Base-by-base conservation (phyloP, 1,140 invertebrate species). In the Lasioglossum albipes region DNA sequence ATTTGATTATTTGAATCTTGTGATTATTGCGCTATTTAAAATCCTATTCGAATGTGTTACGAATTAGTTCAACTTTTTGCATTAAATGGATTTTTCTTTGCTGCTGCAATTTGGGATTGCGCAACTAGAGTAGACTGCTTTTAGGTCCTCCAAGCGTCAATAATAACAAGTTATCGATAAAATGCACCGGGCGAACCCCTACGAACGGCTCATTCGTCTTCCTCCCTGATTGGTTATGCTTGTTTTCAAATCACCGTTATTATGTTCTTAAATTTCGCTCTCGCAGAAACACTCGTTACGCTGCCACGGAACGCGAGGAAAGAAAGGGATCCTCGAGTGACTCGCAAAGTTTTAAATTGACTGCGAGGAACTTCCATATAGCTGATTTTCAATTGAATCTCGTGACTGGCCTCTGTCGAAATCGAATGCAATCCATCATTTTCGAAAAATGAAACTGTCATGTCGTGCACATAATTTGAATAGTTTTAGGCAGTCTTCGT, bases 151-250 rank as follows among this genome's bases (percentile, higher is more conserved):
- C 5, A 69, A 27, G 65, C 59, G 52, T 75, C 72, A 54, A 80
- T 80, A 80, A 75, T 52, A 36, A 49, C 22, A 52, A 57, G 42
- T 42, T 66, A 74, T 79, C 69, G 41, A 59, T 74, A 59, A 36
- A 22, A 31, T 52, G n/a, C 45, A 57, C 45, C 65, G 22, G 13
- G 16, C 31, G 22, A 31, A 78, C 59, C 27, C 27, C 22, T 78
- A 31, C 18, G 22, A 0, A 18, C 20, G 52, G n/a, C 42, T 66
- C 42, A 16, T 41, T 62, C 42, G 20, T 2, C 42, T 64, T 16
- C 41, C 22, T 59, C 36, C 6, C 74, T 22, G 2, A 16, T 27
- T 45, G 65, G 20, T 61, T 45, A 71, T 65, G 45, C n/a, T 27
- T 54, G 27, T 27, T 54, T 45, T 65, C 27, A 79, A 71, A 71